phyloP scores from a whole-genome alignment of 2,113 vertebrate genomes.

The Micronycteris hirsuta region DNA sequence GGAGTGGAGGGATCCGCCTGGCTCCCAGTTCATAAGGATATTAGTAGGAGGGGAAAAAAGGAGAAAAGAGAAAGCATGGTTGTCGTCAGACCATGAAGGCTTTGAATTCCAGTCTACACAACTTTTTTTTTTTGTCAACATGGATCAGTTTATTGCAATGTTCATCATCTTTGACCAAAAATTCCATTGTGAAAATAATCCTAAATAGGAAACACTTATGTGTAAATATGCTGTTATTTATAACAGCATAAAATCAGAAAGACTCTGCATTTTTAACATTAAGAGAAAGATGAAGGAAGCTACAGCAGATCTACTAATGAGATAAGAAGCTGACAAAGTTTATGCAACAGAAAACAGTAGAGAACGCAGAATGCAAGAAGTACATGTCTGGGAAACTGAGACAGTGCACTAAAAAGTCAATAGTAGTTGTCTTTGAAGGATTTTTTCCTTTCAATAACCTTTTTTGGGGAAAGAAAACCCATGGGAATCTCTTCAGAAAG shows the following conservation, averaged over 20 bases:
- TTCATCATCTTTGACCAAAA: not conserved
- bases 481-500: not conserved
- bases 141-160: not conserved
- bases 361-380: accelerated
- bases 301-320: accelerated
- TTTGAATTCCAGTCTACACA: not conserved
- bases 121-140: not conserved
- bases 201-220: accelerated
- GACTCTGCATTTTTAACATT: not conserved
- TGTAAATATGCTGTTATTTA: not conserved
- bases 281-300: too few relatives aligned
- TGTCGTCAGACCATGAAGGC: not conserved
- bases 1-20: not conserved
- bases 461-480: not conserved
- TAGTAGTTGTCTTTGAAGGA: accelerated
- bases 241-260: not conserved
- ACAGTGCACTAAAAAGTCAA: not conserved
- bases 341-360: accelerated
- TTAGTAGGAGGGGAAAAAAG: not conserved
- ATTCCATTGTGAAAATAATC: not conserved
- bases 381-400: accelerated
- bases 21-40: not conserved
- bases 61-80: not conserved
- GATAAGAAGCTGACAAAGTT: accelerated
- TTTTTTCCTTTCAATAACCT: not conserved